A percentile compares a stretch with the other conserved stretches of the same genome.
These are phyloP conservation scores for Uria aalge DNA, from an alignment of 2,113 vertebrate species.

Conservation along the genomic window DNA sequence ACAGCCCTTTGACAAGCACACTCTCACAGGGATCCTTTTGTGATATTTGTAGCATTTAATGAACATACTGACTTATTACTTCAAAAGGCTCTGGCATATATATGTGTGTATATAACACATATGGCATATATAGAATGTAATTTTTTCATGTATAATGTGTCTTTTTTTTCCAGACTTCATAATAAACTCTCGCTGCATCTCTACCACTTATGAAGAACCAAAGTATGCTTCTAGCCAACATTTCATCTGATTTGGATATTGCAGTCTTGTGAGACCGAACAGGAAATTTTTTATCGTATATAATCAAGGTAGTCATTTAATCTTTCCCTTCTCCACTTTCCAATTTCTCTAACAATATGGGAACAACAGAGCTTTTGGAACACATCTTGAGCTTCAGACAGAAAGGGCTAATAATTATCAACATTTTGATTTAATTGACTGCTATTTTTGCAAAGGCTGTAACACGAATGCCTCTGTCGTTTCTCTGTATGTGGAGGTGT, in stretches of 20 bases:
- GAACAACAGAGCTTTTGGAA: not conserved
- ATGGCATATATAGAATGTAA: not conserved
- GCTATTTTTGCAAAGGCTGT: not conserved
- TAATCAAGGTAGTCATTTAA: not conserved
- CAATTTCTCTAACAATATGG: not conserved
- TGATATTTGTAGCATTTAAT: not conserved
- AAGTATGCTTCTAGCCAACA: not conserved
- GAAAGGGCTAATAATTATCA: not conserved
- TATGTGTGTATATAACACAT: too few species aligned
- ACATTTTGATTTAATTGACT: not conserved
- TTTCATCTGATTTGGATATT: not conserved
- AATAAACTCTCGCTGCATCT: not conserved
- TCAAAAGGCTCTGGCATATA: not conserved
- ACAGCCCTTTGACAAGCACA: not conserved
- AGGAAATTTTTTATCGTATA: not conserved
- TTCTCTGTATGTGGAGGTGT: not conserved
- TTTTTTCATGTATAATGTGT: not conserved
- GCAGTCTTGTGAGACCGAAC: not conserved
- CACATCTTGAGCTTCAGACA: not conserved
- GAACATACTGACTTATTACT: not conserved
- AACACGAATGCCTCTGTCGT: not conserved
- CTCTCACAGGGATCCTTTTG: not conserved
- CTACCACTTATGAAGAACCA: not conserved
- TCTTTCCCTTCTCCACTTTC: not conserved
- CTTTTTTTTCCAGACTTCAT: not conserved